These are phyloP conservation scores for Polietes domitor DNA, from an alignment of 2,888 invertebrate species.

Conservation along the genomic window DNA sequence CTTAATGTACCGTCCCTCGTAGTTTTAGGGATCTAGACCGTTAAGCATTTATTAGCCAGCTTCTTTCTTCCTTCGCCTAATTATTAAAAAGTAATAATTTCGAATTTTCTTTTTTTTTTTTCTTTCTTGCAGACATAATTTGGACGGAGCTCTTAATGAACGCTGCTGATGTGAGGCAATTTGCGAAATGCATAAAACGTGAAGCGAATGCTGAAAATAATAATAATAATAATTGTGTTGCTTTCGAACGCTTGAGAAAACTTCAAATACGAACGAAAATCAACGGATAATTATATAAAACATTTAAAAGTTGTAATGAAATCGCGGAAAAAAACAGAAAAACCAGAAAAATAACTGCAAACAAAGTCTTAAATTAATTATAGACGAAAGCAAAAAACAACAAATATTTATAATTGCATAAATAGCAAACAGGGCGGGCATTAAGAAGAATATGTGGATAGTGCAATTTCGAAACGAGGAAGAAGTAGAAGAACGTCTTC, in stretches of 20 bases:
- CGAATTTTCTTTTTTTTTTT: not conserved
- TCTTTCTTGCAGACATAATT: not conserved
- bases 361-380: slow-evolving; percentile 11
- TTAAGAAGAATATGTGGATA: not conserved
- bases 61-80: too few species aligned
- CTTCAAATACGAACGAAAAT: not conserved
- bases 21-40: too few species aligned
- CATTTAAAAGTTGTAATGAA: slow-evolving; percentile 20
- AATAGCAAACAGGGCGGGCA: slow-evolving; percentile 23
- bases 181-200: slow-evolving; percentile 18
- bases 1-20: too few species aligned
- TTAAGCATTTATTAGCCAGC: too few species aligned
- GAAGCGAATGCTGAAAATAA: slow-evolving; percentile 6
- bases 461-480: too few species aligned
- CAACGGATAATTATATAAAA: slow-evolving; percentile 2
- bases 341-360: not conserved
- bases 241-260: slow-evolving; percentile 42
- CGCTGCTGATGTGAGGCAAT: not conserved
- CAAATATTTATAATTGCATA: slow-evolving; percentile 16
- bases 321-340: not conserved
- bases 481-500: not conserved
- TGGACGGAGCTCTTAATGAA: not conserved
- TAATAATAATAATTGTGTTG: not conserved
- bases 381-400: not conserved
- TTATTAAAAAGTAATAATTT: not conserved